Base-by-base conservation (phyloP, 1,140 invertebrate genomes). In the Megalopta genalis region DNA sequence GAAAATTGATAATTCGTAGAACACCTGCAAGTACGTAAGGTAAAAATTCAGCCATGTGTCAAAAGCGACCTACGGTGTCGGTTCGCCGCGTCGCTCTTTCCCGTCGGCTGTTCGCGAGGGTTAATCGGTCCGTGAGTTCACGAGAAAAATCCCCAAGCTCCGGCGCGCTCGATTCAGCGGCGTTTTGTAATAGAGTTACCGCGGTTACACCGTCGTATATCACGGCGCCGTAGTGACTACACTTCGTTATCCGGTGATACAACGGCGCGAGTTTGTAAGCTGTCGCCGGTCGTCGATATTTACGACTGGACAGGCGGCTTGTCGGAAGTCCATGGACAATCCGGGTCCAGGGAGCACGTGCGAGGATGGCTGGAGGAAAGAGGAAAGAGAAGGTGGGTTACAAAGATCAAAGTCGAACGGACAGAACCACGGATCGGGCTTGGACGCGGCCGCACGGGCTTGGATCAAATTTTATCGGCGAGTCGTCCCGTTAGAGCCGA, bases 401-500 rank as follows among this genome's bases (percentile, higher is more conserved):
- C 49, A 32, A 79, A 63, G 60, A 81, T 82, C 75, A 69, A 76
- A 80, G 66, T 54, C 59, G 75, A 10, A 27, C 57, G 9, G 72
- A 68, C 37, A n/a, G 59, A 52, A 9, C 46, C 77, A 21, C 62
- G 49, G 67, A 46, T 10, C 42, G 42, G 42, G 10, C 42, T 46
- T 12, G 9, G 42, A 46, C 42, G 10, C 42, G 42, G 57, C 27
- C 57, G 14, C 49, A 10, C 37, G 32, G 71, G 88, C 88, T 90
- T 89, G 90, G 92, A 91, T 91, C 89, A 91, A 93, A 92, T 93
- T 93, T 91, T 90, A 91, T 92, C 89, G 88, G 81, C 83, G 81
- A 57, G 83, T 87, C 83, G 87, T 89, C 82, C 84, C 87, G 88
- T 87, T 90, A 88, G 39, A 85, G 84, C 89, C 88, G 87, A 91